Evolutionary conservation across 2,113 vertebrate genomes (phyloP), one percentile per base, ranked within the genome.

Genomic region (Oxyura jamaicensis): DNA sequence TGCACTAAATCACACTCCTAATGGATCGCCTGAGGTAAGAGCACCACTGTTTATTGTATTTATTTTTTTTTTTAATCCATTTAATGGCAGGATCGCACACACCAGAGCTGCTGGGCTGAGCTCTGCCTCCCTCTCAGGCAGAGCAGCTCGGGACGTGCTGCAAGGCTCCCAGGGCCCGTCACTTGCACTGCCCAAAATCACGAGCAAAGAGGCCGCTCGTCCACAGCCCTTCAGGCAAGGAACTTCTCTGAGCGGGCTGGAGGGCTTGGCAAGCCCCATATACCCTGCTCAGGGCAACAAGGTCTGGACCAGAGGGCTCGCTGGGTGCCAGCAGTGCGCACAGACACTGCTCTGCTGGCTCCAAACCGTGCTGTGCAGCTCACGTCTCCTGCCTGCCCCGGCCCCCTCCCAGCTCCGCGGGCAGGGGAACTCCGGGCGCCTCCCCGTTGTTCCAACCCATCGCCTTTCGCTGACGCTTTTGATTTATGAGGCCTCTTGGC

Each of bases 1-100:
- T 96, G 91, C 73, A 87, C 92, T 95, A 93, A 96, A 96, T 92
- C 96, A 92, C 88, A 42, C 62, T 91, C 88, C 74, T 96, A 96
- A 96, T 94, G 91, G 93, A 90, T 84, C 82, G 96, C 96, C 95
- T 5, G 95, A 93, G 93, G 96, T 66, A 91, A 94, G 55, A 96
- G 91, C 88, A 93, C 63, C 74, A 59, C 93, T 91, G 80, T 84
- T 96, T 94, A 79, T 93, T 95, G 81, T 83, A 79, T 94, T 94
- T 1, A 12, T 50, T 50, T 23, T 81, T 52, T 52, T 86, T 73
- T 75, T 93, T 86, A 92, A 91, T 83, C 88, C 67, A 7, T 50
- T 92, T 87, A 89, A 84, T 25, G 88, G 86, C 66, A 19, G 4
- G 3, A 73, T 42, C 86, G 39, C 73, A n/a, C 2, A 36, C 89